Evolutionary conservation across 2,888 invertebrate species (phyloP).

Genomic region (Lordiphosa andalusiaca): DNA sequence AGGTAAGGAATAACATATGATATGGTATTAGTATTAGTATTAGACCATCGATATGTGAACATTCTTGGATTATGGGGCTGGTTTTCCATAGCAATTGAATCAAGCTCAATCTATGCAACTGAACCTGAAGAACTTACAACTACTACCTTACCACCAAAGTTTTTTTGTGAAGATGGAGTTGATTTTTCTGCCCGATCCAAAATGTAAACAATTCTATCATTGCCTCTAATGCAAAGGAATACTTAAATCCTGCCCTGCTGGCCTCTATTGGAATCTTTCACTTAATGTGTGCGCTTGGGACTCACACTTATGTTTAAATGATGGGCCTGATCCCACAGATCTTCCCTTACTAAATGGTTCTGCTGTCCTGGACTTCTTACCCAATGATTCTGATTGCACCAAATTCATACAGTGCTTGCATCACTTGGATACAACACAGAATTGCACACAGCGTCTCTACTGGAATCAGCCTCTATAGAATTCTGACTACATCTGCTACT

Average conservation of each 20-base stretch:
- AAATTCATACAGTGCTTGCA: slow-evolving; percentile 29
- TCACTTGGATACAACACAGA: slow-evolving; percentile 14
- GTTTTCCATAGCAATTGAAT: not conserved
- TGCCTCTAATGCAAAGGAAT: slow-evolving; percentile 37
- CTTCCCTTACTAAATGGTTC: slow-evolving; percentile 5
- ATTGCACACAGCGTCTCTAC: slow-evolving; percentile 21
- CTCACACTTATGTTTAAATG: slow-evolving; percentile 5
- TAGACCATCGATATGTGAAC: not conserved
- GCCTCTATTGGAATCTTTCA: slow-evolving; percentile 27
- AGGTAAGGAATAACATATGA: no score
- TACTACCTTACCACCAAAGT: slow-evolving; percentile 20
- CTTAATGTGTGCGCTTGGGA: slow-evolving; percentile 30
- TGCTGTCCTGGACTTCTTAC: slow-evolving; percentile 14
- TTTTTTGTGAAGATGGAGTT: slow-evolving; percentile 12
- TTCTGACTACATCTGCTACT: slow-evolving; percentile 27
- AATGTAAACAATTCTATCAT: slow-evolving; percentile 49
- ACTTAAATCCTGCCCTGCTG: slow-evolving; percentile 16
- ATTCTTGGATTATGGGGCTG: not conserved
- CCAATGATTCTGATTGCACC: slow-evolving; percentile 22
- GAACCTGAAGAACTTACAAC: slow-evolving; percentile 1
- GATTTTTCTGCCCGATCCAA: slow-evolving; percentile 24
- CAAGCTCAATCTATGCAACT: not conserved
- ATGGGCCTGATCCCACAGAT: slow-evolving; percentile 2
- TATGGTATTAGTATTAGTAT: not conserved
- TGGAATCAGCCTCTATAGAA: slow-evolving; percentile 25